Evolutionary conservation across 2,888 invertebrate species (phyloP), one percentile per base, ranked within the genome.

Genomic region (Glyphotaelius pellucidus): DNA sequence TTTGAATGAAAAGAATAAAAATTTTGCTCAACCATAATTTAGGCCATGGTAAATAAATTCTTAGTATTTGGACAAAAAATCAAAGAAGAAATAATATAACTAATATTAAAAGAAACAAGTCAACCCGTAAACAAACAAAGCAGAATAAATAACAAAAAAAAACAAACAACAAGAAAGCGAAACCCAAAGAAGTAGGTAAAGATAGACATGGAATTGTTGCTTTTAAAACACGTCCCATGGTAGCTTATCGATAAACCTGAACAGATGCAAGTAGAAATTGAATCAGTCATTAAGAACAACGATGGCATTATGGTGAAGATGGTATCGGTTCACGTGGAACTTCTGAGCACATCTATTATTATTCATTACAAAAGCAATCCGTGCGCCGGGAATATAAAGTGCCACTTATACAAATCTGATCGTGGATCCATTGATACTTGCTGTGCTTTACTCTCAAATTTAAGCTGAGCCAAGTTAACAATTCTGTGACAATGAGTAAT

Each of bases 321-420:
- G n/a, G n/a, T 9, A 67, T 67, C 67, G n/a, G n/a, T 7, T 67
- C 67, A 25, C n/a, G 25, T n/a, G 67, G 67, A 67, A 67, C 67
- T 67, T 67, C 25, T 25, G 67, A 25, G 67, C 67, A 11, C n/a
- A 67, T 67, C 52, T 52, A 19, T 52, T 52, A 52, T 52, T 52
- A 52, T 52, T 52, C 52, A 52, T 67, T 25, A 25, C 7, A 67
- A 67, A 67, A 67, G 67, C 67, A n/a, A 67, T 11, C 25, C 25
- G n/a, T n/a, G 25, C 67, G n/a, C 67, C 25, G 9, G 25, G 67
- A 67, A 67, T n/a, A 67, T 67, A 25, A n/a, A 67, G 67, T 67
- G 67, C 67, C 67, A 67, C 67, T 67, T 67, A 67, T n/a, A 67
- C 67, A 67, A 67, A 67, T 67, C 67, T n/a, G 67, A n/a, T n/a